Evolutionary conservation across 2,797 vertebrate species (phyloP).

Genomic region (Ctenochaetus hawaiiensis): DNA sequence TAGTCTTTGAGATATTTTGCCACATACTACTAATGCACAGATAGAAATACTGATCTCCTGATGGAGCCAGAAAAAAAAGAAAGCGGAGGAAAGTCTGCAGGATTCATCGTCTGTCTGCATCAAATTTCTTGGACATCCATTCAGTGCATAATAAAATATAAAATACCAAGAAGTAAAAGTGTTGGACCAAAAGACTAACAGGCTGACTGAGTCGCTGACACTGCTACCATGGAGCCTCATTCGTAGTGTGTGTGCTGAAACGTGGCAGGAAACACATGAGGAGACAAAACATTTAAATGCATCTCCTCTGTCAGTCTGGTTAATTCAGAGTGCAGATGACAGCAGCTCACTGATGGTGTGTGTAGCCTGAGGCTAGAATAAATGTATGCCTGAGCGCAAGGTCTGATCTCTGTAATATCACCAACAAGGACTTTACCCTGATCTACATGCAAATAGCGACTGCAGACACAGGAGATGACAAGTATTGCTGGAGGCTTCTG

Average conservation of each 20-base stretch:
- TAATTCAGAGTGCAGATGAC: conserved; percentile 32
- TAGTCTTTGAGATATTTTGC: background rate
- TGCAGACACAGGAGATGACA: conserved; percentile 46
- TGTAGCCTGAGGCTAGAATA: conserved; percentile 50
- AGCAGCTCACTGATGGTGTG: conserved; percentile 32
- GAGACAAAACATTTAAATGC: background rate
- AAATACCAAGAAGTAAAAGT: background rate
- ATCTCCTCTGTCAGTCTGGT: conserved; percentile 15
- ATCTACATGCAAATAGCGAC: conserved; percentile 54
- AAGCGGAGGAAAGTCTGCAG: background rate
- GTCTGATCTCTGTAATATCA: conserved; percentile 44
- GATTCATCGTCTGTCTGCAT: background rate
- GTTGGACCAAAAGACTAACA: background rate
- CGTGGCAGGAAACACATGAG: conserved; percentile 1
- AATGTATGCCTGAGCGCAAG: conserved; percentile 23
- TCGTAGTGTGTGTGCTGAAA: background rate
- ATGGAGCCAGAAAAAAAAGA: background rate
- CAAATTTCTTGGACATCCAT: background rate
- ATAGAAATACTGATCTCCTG: background rate
- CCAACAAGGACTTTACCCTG: conserved; percentile 40
- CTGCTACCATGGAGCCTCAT: background rate
- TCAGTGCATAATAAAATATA: background rate
- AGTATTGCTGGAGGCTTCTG: conserved; percentile 47
- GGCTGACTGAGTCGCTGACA: background rate
- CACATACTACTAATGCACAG: background rate